phyloP scores from a whole-genome alignment of 2,113 vertebrate species.

The Sapayoa aenigma region DNA sequence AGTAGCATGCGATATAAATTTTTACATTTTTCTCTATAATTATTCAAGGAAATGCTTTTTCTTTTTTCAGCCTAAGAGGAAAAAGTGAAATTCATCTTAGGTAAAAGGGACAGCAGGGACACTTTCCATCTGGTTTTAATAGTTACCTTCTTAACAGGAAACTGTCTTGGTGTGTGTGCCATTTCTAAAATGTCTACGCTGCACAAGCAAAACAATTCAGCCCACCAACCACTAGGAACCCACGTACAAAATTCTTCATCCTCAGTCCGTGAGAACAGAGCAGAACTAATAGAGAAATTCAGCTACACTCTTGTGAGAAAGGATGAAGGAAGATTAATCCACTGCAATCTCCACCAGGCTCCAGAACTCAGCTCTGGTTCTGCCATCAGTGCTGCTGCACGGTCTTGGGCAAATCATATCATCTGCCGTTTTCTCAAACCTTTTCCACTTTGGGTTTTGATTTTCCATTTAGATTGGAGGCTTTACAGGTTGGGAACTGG shows the following conservation, averaged over 20 bases:
- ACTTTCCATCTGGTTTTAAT: background rate
- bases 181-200: background rate
- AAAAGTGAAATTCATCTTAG: background rate
- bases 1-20: no score
- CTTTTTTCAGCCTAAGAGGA: background rate
- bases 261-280: background rate
- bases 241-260: background rate
- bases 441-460: background rate
- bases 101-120: background rate
- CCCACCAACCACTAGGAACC: background rate
- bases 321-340: rapidly evolving
- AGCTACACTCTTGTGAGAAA: background rate
- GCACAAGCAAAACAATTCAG: background rate
- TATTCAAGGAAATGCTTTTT: background rate
- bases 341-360: background rate
- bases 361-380: background rate
- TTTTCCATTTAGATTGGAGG: background rate
- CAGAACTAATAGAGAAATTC: background rate
- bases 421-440: background rate
- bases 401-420: background rate
- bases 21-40: background rate
- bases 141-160: background rate
- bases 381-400: rapidly evolving
- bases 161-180: background rate
- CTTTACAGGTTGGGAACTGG: background rate